These are phyloP conservation scores for Taxidea taxus DNA, from an alignment of 2,113 vertebrate species.

Conservation along the genomic window DNA sequence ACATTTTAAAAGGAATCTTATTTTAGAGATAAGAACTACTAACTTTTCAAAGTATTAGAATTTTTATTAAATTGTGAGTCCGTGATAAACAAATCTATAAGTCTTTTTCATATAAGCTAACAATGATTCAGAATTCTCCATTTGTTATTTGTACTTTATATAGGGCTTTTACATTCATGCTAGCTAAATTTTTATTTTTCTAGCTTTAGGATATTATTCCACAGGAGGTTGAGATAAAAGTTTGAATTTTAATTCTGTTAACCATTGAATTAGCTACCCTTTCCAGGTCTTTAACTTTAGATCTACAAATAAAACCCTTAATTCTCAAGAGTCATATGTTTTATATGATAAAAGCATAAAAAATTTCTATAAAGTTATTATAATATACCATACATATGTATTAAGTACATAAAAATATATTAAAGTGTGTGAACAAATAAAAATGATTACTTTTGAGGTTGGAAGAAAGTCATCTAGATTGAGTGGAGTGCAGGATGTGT, in stretches of 20 bases:
- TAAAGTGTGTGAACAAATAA: neutral
- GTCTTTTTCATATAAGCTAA: constrained; percentile 45
- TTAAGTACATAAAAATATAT: neutral
- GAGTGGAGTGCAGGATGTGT: neutral
- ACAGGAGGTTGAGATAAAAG: constrained; percentile 2
- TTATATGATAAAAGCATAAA: neutral
- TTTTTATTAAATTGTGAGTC: constrained; percentile 45
- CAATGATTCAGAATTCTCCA: constrained; percentile 1
- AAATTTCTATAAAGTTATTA: neutral
- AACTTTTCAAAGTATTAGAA: neutral
- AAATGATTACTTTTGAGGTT: neutral
- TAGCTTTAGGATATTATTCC: constrained; percentile 26
- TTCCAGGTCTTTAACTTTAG: neutral
- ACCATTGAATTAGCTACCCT: neutral
- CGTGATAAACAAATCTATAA: neutral
- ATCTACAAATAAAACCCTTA: constrained; percentile 19
- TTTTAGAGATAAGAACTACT: constrained; percentile 22
- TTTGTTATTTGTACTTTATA: constrained; percentile 10
- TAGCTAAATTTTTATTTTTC: constrained; percentile 32
- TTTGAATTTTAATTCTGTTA: constrained; percentile 22
- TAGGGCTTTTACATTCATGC: constrained; percentile 37
- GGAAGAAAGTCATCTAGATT: neutral
- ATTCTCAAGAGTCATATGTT: neutral
- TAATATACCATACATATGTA: neutral
- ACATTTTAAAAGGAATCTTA: constrained; percentile 25